Conservation (phyloP, 2,888 invertebrate species). For the Nephrotoma guestfalica region DNA sequence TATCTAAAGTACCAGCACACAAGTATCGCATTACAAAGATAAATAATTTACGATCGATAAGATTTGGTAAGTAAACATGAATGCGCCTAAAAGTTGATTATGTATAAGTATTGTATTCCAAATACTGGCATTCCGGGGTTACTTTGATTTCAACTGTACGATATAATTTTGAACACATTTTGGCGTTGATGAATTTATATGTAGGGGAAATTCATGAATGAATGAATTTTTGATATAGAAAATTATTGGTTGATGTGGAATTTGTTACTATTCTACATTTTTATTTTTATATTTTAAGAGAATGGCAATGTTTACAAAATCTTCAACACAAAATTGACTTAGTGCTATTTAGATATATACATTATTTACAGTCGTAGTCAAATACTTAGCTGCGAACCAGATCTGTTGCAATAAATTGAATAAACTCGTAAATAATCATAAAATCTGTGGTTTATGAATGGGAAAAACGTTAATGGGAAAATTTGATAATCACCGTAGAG, state of each 20-base stretch:
- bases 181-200: not conserved
- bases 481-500: no score
- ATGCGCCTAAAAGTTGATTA: not conserved
- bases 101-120: not conserved
- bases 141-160: no score
- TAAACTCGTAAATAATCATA: no score
- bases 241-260: not conserved
- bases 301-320: no score
- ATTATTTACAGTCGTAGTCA: no score
- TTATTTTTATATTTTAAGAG: no score
- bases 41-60: not conserved
- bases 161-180: not conserved
- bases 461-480: no score
- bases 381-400: no score
- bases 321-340: no score
- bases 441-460: no score
- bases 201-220: not conserved
- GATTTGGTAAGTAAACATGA: not conserved
- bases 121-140: not conserved
- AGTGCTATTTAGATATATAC: no score
- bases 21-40: not conserved
- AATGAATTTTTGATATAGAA: not conserved
- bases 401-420: no score
- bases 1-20: not conserved
- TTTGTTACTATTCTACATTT: not conserved